phyloP scores from a whole-genome alignment of 1,140 invertebrate genomes.

The Zaprionus lachaisei region DNA sequence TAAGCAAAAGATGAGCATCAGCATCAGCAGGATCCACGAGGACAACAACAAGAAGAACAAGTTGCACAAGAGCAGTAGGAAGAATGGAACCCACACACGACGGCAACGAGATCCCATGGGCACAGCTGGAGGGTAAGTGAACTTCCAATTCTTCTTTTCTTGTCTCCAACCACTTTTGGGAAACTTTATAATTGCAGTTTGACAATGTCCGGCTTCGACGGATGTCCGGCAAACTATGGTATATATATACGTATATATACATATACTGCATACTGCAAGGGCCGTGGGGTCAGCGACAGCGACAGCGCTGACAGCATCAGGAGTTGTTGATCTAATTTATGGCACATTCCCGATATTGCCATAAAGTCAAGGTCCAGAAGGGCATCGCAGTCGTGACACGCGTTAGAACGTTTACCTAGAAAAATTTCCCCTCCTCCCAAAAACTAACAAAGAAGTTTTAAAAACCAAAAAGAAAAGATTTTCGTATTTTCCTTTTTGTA shows the following conservation, averaged over 20 bases:
- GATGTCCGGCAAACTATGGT: conserved; percentile 39
- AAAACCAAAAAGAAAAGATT: conserved; percentile 22
- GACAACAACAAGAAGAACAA: conserved; percentile 3
- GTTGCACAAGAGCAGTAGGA: conserved; percentile 4
- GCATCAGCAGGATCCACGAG: conserved; percentile 8
- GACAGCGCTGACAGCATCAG: conserved; percentile 30
- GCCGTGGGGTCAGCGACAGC: neutral
- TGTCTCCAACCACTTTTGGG: conserved; percentile 17
- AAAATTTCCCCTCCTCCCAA: neutral
- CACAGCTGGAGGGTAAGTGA: conserved; percentile 44
- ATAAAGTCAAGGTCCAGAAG: conserved; percentile 5
- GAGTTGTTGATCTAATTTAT: conserved; percentile 42
- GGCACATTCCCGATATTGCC: conserved; percentile 18
- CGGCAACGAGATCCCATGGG: conserved; percentile 4
- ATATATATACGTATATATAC: neutral
- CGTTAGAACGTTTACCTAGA: conserved; percentile 8
- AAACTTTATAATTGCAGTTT: conserved; percentile 32
- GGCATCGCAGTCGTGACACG: conserved; percentile 21
- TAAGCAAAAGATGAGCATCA: conserved; percentile 27
- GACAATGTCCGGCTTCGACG: conserved; percentile 13
- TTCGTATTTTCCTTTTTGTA: conserved; percentile 11
- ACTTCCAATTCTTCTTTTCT: conserved; percentile 20
- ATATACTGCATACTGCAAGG: neutral
- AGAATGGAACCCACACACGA: conserved; percentile 34
- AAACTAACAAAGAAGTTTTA: neutral